Conservation (phyloP, 2,113 vertebrate genomes). For the Xyliphius kryptos region DNA sequence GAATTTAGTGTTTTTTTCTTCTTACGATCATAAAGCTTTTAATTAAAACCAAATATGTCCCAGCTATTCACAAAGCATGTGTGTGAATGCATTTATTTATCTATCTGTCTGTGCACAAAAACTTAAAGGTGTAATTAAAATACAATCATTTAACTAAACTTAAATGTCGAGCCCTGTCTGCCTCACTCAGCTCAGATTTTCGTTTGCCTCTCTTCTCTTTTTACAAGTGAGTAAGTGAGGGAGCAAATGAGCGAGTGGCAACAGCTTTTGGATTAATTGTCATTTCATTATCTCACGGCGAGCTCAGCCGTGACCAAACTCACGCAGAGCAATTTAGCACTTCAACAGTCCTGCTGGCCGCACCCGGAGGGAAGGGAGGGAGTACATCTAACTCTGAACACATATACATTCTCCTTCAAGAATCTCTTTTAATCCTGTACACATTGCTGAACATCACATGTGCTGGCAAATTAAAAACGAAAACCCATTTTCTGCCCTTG, state of each 20-base stretch:
- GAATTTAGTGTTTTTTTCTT: too few relatives aligned
- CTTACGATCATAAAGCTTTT: too few relatives aligned
- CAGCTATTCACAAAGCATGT: neutral
- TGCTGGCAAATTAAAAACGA: conserved; percentile 54
- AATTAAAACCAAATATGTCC: neutral
- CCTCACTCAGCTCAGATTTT: conserved; percentile 8
- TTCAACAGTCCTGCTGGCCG: conserved; percentile 52
- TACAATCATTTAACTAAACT: neutral
- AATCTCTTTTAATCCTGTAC: conserved; percentile 17
- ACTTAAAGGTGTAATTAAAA: too few relatives aligned
- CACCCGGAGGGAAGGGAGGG: conserved; percentile 24
- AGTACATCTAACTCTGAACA: conserved; percentile 3
- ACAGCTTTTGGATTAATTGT: conserved; percentile 68
- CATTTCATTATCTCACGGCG: conserved; percentile 70
- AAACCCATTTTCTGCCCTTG: conserved; percentile 49
- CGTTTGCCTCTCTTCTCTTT: conserved; percentile 33
- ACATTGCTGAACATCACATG: conserved; percentile 15
- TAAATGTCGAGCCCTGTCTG: conserved; percentile 10
- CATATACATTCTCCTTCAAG: conserved; percentile 11
- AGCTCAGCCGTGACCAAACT: conserved; percentile 66
- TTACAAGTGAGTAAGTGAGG: conserved; percentile 35
- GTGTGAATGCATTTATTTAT: neutral
- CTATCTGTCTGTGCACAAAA: neutral
- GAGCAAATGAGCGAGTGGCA: conserved; percentile 58
- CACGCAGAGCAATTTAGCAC: conserved; percentile 64